Base-by-base conservation (phyloP, 2,797 vertebrate species). In the Macroramphosus scolopax region DNA sequence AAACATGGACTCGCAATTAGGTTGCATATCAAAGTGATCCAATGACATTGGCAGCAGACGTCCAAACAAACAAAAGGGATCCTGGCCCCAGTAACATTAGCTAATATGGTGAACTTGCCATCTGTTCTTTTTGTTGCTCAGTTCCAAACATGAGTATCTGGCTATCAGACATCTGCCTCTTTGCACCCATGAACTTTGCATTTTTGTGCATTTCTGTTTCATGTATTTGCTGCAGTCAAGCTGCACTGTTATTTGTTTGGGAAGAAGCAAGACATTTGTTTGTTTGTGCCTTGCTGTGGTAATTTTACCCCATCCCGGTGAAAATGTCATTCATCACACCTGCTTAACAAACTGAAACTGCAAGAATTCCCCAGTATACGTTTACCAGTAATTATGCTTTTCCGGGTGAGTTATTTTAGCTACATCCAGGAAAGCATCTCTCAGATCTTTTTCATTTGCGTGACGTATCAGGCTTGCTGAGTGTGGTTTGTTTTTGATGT, bases 41-140 rank as follows among this genome's bases (percentile, higher is more conserved):
- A 12, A 9, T 46, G 33, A 44, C 17, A 7, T 16, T 25, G 13
- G 6, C 7, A 3, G 3, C 6, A 36, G 18, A 30, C 44, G 40
- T 63, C 22, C 11, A 51, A 50, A 49, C 20, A 37, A 34, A 51
- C 20, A 22, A 22, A 22, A 6, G 3, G 3, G 20, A 22, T 22
- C 20, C 20, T 22, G 20, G 3, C n/a, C 36, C 12, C 16, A 12
- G 6, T 46, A 29, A 44, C 17, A 7, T 3, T 13, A 33, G 37
- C 36, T 15, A 18, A 36, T 6, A 28, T 28, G 7, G 9, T 3
- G 14, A 13, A 6, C 31, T 46, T 46, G 5, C 18, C 41, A 35
- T 22, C 29, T 25, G 24, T 17, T 51, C 9, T 13, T n/a, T 26
- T n/a, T n/a, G n/a, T n/a, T n/a, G n/a, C 15, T 28, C 7, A 2